A percentile compares a stretch with the other conserved stretches of the same genome.
phyloP scores from a whole-genome alignment of 2,797 vertebrate species.

The Xenentodon cancila region DNA sequence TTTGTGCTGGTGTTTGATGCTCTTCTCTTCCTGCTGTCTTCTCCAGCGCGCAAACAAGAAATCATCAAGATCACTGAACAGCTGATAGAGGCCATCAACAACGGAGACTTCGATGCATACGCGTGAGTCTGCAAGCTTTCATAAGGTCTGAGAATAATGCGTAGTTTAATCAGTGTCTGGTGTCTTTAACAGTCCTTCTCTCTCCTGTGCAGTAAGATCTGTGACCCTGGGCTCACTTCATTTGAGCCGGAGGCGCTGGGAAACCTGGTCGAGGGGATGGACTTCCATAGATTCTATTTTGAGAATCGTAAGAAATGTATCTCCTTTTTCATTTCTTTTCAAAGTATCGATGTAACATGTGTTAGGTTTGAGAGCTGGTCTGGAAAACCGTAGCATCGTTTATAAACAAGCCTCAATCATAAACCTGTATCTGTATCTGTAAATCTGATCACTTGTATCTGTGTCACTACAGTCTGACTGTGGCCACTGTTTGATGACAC shows the following conservation, averaged over 20 bases:
- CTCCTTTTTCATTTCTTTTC: too few species aligned
- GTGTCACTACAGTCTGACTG: too few species aligned
- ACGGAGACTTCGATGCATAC: conserved; percentile 96
- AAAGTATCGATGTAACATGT: too few species aligned
- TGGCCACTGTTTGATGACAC: too few species aligned
- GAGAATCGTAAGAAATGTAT: conserved; percentile 89
- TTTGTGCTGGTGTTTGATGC: not conserved
- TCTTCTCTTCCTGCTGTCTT: not conserved
- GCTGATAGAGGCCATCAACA: conserved; percentile 97
- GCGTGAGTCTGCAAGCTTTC: conserved; percentile 84
- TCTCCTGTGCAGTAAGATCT: conserved; percentile 86
- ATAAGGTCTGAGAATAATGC: not conserved
- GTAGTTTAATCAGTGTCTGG: not conserved
- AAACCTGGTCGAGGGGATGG: conserved; percentile 97
- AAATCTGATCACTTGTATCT: too few species aligned
- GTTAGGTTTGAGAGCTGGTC: too few species aligned
- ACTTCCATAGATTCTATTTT: conserved; percentile 98
- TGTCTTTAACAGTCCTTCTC: not conserved
- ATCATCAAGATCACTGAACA: conserved; percentile 97
- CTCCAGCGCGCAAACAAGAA: conserved; percentile 83
- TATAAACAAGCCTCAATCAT: not conserved
- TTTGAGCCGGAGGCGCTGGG: conserved; percentile 97
- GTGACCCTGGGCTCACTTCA: conserved; percentile 94
- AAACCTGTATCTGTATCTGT: too few species aligned
- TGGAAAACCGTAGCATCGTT: too few species aligned